Evolutionary conservation across 2,888 invertebrate genomes (phyloP).

Genomic region (Melinopterus prodromus): DNA sequence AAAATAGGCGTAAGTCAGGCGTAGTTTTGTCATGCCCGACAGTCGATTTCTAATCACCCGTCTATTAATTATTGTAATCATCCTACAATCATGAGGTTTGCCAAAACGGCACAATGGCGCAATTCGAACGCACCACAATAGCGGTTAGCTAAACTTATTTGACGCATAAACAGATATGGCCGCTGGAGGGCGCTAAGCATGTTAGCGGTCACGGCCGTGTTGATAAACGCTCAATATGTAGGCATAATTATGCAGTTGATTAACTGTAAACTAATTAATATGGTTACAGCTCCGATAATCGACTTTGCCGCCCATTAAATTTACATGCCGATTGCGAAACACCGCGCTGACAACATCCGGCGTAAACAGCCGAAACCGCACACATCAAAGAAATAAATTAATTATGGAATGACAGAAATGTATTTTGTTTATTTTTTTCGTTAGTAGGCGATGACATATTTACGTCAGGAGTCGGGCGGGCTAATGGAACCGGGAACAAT

Average conservation of each 20-base stretch:
- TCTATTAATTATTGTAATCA: neutral
- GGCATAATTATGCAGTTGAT: constrained; percentile 23
- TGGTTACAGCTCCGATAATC: constrained; percentile 9
- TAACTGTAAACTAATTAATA: constrained; percentile 22
- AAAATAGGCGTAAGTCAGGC: no score
- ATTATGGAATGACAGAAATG: neutral
- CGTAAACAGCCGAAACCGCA: neutral
- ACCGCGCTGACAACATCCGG: neutral
- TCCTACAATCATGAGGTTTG: no score
- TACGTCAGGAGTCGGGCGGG: neutral
- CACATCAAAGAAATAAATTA: neutral
- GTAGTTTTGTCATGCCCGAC: neutral
- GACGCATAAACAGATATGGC: neutral
- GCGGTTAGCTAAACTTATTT: neutral
- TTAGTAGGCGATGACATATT: neutral
- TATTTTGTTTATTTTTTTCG: neutral
- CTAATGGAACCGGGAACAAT: neutral
- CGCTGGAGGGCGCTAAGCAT: neutral
- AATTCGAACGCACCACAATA: neutral
- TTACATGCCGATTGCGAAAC: neutral
- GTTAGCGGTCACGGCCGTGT: neutral
- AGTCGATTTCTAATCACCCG: neutral
- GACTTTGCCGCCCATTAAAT: neutral
- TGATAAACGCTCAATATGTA: constrained; percentile 14
- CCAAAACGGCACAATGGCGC: no score